These are phyloP conservation scores for Temnothorax ravouxi DNA, from an alignment of 2,888 invertebrate species.

Conservation along the genomic window DNA sequence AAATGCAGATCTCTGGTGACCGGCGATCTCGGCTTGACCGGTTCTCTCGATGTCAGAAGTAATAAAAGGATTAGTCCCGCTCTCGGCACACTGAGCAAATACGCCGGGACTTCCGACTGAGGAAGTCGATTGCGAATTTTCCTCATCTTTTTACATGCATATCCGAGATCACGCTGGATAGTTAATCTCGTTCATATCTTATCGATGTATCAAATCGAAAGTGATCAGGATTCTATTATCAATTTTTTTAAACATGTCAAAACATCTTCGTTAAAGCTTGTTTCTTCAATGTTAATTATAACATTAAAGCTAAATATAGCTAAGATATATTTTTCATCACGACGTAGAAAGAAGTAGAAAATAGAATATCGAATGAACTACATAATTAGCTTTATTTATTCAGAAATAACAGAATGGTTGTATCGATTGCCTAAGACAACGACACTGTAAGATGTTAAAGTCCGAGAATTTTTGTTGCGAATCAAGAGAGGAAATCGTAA, in stretches of 20 bases:
- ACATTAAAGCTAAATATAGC: neutral
- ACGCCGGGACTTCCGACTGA: constrained; percentile 35
- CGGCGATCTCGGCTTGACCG: constrained; percentile 59
- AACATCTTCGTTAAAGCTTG: neutral
- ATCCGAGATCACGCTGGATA: constrained; percentile 33
- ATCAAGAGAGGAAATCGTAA: constrained; percentile 22
- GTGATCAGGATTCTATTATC: constrained; percentile 23
- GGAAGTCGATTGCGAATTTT: constrained; percentile 45
- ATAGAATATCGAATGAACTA: neutral
- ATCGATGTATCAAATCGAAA: neutral
- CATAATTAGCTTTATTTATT: neutral
- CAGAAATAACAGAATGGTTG: neutral
- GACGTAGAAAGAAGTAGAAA: no score
- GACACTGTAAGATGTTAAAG: neutral
- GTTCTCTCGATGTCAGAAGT: constrained; percentile 58
- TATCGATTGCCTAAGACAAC: neutral
- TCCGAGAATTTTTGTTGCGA: neutral
- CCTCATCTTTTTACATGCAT: constrained; percentile 38
- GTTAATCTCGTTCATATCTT: constrained; percentile 40
- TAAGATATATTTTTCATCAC: neutral
- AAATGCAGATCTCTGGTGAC: constrained; percentile 68
- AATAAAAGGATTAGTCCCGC: constrained; percentile 62
- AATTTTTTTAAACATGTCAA: neutral
- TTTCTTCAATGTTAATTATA: neutral
- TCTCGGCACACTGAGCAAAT: constrained; percentile 50